Evolutionary conservation across 2,113 vertebrate genomes (phyloP).

Genomic region (Phasianus colchicus): DNA sequence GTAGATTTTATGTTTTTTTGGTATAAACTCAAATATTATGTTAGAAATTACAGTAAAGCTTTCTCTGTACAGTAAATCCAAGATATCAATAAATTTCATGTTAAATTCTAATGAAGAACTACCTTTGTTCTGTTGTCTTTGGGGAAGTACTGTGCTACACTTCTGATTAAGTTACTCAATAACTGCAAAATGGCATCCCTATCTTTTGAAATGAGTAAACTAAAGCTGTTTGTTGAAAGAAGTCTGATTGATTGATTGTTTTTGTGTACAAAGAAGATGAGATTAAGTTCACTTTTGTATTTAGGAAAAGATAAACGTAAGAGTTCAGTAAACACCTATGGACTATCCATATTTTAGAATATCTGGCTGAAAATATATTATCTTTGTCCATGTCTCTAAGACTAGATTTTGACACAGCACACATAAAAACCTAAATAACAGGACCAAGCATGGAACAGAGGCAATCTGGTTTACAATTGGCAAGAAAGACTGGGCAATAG

Average conservation of each 20-base stretch:
- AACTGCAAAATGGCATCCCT: neutral
- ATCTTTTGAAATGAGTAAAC: neutral
- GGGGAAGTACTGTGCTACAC: rapidly evolving
- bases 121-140: neutral
- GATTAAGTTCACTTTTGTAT: neutral
- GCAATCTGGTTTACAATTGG: neutral
- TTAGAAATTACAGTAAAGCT: neutral
- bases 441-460: neutral
- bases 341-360: neutral
- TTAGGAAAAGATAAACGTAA: neutral
- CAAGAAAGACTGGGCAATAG: neutral
- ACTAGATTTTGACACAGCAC: neutral
- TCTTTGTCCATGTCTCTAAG: neutral
- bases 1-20: neutral
- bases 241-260: neutral
- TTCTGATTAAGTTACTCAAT: neutral
- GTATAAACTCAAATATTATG: neutral
- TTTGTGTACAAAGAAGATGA: neutral
- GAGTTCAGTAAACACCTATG: neutral
- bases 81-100: neutral
- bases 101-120: neutral
- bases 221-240: neutral
- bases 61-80: neutral
- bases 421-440: neutral
- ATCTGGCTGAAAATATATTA: neutral